These are phyloP conservation scores for Pterophyllum scalare DNA, from an alignment of 2,113 vertebrate species.

Conservation along the genomic window DNA sequence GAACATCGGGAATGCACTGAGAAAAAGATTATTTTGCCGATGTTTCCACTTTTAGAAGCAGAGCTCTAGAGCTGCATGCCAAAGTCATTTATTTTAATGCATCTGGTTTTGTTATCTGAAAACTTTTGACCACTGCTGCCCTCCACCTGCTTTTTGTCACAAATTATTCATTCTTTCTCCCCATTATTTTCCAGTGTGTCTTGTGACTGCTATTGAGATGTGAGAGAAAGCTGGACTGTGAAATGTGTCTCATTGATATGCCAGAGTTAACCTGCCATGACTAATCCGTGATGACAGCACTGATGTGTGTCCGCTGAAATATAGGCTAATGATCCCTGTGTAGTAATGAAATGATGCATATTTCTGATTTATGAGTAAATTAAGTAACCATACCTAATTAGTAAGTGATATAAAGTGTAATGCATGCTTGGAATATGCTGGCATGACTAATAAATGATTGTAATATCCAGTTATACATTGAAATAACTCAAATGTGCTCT, in stretches of 20 bases:
- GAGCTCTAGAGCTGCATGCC: neutral
- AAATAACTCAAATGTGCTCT: conserved; percentile 32
- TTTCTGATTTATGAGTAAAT: conserved; percentile 59
- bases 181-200: conserved; percentile 32
- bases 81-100: conserved; percentile 14
- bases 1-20: neutral
- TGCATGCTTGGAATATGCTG: conserved; percentile 41
- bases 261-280: conserved; percentile 68
- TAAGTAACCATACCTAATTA: conserved; percentile 63
- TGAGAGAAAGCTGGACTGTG: conserved; percentile 53
- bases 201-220: conserved; percentile 56
- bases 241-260: conserved; percentile 69
- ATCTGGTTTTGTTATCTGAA: conserved; percentile 36
- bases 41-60: neutral
- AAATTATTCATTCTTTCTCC: neutral
- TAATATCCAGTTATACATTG: conserved; percentile 21
- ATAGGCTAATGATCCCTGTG: conserved; percentile 60
- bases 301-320: conserved; percentile 63
- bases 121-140: conserved; percentile 8
- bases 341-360: conserved; percentile 65
- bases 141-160: conserved; percentile 34
- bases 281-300: conserved; percentile 73
- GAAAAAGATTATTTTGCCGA: neutral
- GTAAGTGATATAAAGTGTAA: conserved; percentile 57
- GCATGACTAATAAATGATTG: conserved; percentile 57